These are phyloP conservation scores for Anoplolepis gracilipes DNA, from an alignment of 1,140 invertebrate genomes.

Conservation along the genomic window DNA sequence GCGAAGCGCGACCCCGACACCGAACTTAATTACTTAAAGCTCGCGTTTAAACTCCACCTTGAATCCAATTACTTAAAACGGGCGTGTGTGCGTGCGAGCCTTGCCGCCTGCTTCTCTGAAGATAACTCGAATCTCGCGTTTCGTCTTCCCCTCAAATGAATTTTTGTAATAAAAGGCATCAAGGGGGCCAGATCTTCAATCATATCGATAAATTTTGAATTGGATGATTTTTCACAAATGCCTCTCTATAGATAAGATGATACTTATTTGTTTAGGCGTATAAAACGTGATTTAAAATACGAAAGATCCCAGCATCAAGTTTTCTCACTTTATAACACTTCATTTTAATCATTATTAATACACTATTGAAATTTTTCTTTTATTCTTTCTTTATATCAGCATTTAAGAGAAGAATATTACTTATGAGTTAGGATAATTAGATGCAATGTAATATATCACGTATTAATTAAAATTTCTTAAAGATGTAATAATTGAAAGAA, in stretches of 20 bases:
- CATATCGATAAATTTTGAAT: neutral
- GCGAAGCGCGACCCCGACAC: conserved; percentile 34
- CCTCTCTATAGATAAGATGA: neutral
- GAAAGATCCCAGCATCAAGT: neutral
- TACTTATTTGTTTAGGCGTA: neutral
- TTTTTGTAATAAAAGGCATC: neutral
- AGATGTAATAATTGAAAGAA: neutral
- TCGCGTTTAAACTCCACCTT: conserved; percentile 43
- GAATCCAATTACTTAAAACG: conserved; percentile 60
- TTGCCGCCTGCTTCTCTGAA: neutral
- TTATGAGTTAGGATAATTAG: neutral
- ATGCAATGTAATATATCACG: neutral
- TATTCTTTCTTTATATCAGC: neutral
- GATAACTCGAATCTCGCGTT: conserved; percentile 40
- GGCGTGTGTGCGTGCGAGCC: conserved; percentile 6
- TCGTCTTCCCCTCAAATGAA: neutral
- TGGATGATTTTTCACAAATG: neutral
- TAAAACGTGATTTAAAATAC: neutral
- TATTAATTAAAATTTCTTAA: neutral
- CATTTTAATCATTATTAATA: no score
- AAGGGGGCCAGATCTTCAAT: neutral
- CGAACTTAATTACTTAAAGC: conserved; percentile 55
- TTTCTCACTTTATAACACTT: neutral
- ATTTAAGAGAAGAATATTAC: neutral
- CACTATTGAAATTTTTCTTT: no score